Evolutionary conservation across 1,140 invertebrate genomes (phyloP).

Genomic region (Monochamus saltuarius): DNA sequence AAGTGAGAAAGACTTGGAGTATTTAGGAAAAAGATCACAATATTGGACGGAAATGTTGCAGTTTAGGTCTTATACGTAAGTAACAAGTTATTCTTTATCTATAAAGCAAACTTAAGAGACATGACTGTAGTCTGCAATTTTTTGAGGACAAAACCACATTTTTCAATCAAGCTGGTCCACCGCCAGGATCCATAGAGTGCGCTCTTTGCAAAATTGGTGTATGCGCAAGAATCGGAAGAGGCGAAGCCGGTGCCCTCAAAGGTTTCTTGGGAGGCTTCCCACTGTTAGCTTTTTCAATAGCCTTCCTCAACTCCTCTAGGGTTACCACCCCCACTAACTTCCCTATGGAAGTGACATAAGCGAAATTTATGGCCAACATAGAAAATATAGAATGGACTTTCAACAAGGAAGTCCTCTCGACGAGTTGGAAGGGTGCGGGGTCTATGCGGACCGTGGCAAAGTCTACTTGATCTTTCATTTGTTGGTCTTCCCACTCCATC

Average conservation of each 20-base stretch:
- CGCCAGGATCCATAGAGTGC: too few relatives aligned
- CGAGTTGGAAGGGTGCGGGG: conserved; percentile 95
- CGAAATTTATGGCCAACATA: conserved; percentile 92
- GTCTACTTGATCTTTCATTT: conserved; percentile 80
- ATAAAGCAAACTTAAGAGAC: too few relatives aligned
- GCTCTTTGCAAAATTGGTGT: too few relatives aligned
- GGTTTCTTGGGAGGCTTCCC: conserved; percentile 28
- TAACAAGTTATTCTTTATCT: too few relatives aligned
- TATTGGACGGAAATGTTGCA: too few relatives aligned
- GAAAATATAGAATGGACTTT: conserved; percentile 95
- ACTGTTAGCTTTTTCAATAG: conserved; percentile 80
- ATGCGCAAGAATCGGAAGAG: not conserved
- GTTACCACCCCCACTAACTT: conserved; percentile 92
- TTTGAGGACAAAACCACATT: too few relatives aligned
- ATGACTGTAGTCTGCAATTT: too few relatives aligned
- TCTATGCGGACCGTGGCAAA: conserved; percentile 90
- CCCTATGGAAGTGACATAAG: conserved; percentile 96
- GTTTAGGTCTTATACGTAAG: too few relatives aligned
- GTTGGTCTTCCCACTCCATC: conserved; percentile 85
- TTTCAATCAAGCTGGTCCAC: too few relatives aligned
- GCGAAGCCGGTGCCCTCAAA: not conserved
- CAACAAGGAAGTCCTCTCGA: conserved; percentile 90
- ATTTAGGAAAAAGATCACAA: too few relatives aligned
- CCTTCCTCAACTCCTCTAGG: conserved; percentile 88
- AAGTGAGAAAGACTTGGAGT: too few relatives aligned